Evolutionary conservation across 2,888 invertebrate genomes (phyloP).

Genomic region (Heterodera filipjevi): DNA sequence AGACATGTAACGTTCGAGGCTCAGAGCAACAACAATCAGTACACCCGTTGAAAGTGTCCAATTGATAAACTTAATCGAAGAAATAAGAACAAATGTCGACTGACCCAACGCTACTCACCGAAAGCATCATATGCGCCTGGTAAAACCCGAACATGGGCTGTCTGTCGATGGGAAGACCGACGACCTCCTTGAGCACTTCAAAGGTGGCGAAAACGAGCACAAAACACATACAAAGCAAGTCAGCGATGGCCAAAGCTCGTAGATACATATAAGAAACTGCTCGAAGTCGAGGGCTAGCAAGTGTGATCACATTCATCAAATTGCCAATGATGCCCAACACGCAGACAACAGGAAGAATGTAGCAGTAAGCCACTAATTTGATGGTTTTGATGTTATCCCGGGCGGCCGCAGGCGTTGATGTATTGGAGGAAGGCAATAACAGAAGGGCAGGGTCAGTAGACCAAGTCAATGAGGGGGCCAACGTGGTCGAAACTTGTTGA

Average conservation of each 20-base stretch:
- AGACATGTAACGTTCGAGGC: conserved; percentile 62
- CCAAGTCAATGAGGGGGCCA: background rate
- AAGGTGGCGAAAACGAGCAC: conserved; percentile 59
- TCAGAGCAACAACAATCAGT: conserved; percentile 62
- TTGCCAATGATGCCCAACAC: conserved; percentile 57
- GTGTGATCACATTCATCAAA: conserved; percentile 61
- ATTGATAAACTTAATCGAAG: conserved; percentile 50
- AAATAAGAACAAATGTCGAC: background rate
- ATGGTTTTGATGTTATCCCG: conserved; percentile 34
- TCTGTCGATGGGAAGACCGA: conserved; percentile 39
- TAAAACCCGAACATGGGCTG: conserved; percentile 49
- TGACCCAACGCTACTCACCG: conserved; percentile 36
- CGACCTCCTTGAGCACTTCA: conserved; percentile 51
- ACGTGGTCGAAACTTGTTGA: conserved; percentile 6
- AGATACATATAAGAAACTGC: conserved; percentile 62
- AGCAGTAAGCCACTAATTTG: conserved; percentile 59
- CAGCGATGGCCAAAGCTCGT: conserved; percentile 53
- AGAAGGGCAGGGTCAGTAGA: background rate
- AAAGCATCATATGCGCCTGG: conserved; percentile 61
- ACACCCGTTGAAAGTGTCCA: conserved; percentile 64
- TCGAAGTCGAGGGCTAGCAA: conserved; percentile 58
- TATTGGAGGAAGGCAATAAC: background rate
- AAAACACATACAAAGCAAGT: conserved; percentile 65
- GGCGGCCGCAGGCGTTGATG: background rate
- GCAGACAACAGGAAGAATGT: conserved; percentile 64